Conservation (phyloP, 2,113 vertebrate species). For the Prionailurus viverrinus region DNA sequence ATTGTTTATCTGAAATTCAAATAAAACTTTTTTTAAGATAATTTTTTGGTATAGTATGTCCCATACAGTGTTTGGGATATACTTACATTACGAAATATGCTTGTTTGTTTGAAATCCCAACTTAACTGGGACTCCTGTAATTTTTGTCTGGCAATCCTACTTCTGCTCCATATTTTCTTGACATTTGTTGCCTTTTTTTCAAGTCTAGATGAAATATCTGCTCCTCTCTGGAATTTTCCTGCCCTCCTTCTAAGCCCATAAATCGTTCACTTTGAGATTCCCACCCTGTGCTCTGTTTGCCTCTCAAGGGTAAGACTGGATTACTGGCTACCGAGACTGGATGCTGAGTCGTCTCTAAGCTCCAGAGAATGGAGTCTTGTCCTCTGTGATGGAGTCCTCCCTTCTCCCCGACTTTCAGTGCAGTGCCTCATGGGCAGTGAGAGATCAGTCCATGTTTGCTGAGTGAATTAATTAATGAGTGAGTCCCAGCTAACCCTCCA, state of each 20-base stretch:
- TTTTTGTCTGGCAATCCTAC: not conserved
- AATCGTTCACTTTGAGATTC: not conserved
- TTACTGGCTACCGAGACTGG: too few species aligned
- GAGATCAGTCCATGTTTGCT: not conserved
- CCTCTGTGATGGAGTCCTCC: rapidly evolving
- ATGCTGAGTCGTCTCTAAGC: not conserved
- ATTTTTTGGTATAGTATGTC: not conserved
- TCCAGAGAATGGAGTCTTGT: not conserved
- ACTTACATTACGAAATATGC: not conserved
- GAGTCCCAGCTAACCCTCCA: not conserved
- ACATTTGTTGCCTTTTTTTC: not conserved
- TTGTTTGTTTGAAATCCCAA: not conserved
- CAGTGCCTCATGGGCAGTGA: not conserved
- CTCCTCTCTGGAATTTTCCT: not conserved
- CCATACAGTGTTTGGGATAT: not conserved
- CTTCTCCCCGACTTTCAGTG: not conserved
- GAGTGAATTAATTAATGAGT: not conserved
- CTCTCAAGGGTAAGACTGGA: not conserved
- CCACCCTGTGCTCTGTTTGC: not conserved
- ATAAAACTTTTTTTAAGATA: not conserved
- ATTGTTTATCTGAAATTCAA: not conserved
- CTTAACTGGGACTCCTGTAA: not conserved
- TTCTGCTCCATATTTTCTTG: not conserved
- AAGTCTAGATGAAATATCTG: not conserved
- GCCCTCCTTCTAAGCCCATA: not conserved